Evolutionary conservation across 2,797 vertebrate species (phyloP).

Genomic region (Capromys pilorides): DNA sequence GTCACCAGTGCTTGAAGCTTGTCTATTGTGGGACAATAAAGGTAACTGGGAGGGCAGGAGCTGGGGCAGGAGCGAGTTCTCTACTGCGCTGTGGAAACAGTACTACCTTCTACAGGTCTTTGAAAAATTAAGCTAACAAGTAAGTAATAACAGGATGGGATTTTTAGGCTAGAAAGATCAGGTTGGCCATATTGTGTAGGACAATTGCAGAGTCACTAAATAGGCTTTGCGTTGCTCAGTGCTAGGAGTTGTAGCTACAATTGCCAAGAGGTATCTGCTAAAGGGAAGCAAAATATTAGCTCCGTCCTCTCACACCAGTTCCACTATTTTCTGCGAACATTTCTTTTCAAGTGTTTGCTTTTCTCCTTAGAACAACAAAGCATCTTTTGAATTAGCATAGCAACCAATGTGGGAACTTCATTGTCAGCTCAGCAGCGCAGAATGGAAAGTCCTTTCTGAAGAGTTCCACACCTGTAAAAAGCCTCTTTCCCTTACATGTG

Average conservation of each 20-base stretch:
- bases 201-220: not conserved
- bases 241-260: not conserved
- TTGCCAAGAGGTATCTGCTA: not conserved
- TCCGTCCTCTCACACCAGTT: conserved; percentile 13
- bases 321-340: conserved; percentile 46
- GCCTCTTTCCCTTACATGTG: conserved; percentile 51
- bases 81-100: not conserved
- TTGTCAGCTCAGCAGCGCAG: not conserved
- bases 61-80: not conserved
- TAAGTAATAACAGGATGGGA: not conserved
- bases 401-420: conserved; percentile 38
- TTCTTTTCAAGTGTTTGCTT: conserved; percentile 62
- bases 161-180: not conserved
- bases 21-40: not conserved
- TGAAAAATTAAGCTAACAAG: conserved; percentile 12
- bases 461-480: conserved; percentile 72
- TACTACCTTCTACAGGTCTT: not conserved
- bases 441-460: conserved; percentile 67
- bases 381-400: conserved; percentile 70
- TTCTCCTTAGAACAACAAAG: conserved; percentile 74
- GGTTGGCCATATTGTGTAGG: not conserved
- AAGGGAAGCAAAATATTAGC: conserved; percentile 53
- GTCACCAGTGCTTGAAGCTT: not conserved
- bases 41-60: not conserved
- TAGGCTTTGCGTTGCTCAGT: not conserved